Conservation (phyloP, 2,888 invertebrate genomes). For the Therioaphis trifolii region DNA sequence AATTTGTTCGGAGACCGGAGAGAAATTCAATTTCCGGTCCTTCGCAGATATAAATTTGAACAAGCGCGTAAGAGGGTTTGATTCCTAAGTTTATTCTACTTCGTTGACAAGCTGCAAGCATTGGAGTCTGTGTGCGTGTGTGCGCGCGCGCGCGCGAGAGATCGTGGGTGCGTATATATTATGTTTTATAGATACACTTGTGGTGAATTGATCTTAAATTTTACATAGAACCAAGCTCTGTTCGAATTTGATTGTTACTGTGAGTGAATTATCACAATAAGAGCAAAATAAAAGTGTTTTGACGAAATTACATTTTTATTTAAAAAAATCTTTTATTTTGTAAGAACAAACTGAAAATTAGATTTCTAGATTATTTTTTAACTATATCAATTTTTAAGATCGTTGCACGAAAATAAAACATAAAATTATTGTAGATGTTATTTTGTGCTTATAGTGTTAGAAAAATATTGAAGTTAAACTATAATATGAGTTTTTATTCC, state of each 20-base stretch:
- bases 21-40: constrained; percentile 52
- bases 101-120: background rate
- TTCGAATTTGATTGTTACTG: background rate
- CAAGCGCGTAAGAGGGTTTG: constrained; percentile 10
- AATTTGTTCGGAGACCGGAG: constrained; percentile 39
- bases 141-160: background rate
- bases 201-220: constrained; percentile 34
- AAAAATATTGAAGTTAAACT: too few species aligned
- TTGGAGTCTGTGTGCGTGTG: background rate
- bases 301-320: too few species aligned
- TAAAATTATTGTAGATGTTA: too few species aligned
- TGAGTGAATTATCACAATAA: background rate
- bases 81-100: constrained; percentile 18
- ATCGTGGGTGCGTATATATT: background rate
- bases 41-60: constrained; percentile 1
- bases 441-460: too few species aligned
- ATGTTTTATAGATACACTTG: background rate
- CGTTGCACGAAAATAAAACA: too few species aligned
- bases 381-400: too few species aligned
- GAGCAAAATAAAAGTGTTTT: background rate
- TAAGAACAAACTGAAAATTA: too few species aligned
- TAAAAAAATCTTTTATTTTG: background rate
- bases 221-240: background rate
- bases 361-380: too few species aligned
- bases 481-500: too few species aligned